Evolutionary conservation across 2,113 vertebrate genomes (phyloP), one percentile per base, ranked within the genome.

Genomic region (Sinocyclocheilus maitianheensis): DNA sequence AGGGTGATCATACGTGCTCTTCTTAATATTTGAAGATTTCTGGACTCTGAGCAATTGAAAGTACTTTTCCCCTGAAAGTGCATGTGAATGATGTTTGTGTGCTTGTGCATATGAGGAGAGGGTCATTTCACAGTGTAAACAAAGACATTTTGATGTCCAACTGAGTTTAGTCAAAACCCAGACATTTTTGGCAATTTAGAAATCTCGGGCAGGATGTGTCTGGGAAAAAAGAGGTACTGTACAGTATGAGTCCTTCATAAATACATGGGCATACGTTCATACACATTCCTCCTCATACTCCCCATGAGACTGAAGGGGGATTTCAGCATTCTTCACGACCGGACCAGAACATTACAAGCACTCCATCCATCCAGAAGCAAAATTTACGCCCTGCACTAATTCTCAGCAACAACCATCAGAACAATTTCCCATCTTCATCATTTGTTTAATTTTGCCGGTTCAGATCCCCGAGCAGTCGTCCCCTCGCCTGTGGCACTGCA

Each of bases 401-500:
- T 48, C 65, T 74, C 67, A 55, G 46, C 48, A 26, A 77, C 71
- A 85, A 37, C 30, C 60, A 46, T 74, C 46, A 40, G 43, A 65
- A 87, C 84, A 71, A 22, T 43, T 79, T 78, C 74, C 63, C 34
- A 89, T 83, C 71, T 69, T 87, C 69, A 87, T 85, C 46, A 80
- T 83, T 80, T 53, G 74, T 78, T 83, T 79, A 24, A 43, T 78
- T 77, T 77, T 83, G 26, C n/a, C 3, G 40, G 78, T 88, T 86
- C 77, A 82, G 60, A 74, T 46, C 53, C 30, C 65, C 30, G 0
- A 81, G 46, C 40, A 37, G 69, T 80, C 51, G 1, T 34, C 77
- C 69, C 69, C 85, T 72, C 30, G 67, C 43, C 84, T 88, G 84
- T 74, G 63, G 76, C 76, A 40, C n/a, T 83, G 63, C 80, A 77